Base-by-base conservation (phyloP, 2,888 invertebrate genomes). In the Epinotia brunnichana region DNA sequence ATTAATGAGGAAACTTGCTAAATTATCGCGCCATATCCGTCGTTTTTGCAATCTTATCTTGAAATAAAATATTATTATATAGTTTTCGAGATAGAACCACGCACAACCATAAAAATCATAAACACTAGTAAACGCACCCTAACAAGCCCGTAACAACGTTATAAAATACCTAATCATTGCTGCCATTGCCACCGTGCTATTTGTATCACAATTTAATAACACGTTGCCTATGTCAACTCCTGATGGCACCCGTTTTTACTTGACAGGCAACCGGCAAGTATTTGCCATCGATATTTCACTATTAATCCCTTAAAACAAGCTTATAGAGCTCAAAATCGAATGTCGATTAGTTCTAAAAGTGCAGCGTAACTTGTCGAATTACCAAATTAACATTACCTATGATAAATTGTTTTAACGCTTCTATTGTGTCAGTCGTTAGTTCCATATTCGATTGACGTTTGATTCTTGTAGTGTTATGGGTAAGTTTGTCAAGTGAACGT, bases 141-240 rank as follows among this genome's bases (percentile, higher is more conserved):
- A 70, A 68, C 51, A 68, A 24, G 48, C n/a, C 29, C 48, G 51
- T 57, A 68, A 87, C 82, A 82, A 84, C 76, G 75, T 80, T 77
- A 80, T 80, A 81, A 83, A 83, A 78, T 84, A 81, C 84, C 82
- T 89, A 91, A 90, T 91, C 89, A 91, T 91, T 83, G 84, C 87
- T 79, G 80, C 81, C 83, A 86, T 87, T 79, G 80, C 81, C 83
- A 86, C 82, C 84, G 78, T 75, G 82, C 85, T 85, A 88, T 90
- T 89, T 87, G 83, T 83, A 87, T 87, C 85, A 85, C 86, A 87
- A 91, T 89, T 88, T 92, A 92, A 92, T 92, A 90, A 90, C 85
- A 87, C 85, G 81, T 85, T 83, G 79, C 80, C 81, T 81, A 84
- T 87, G 87, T 88, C 90, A 87, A 87, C 80, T 87, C 84, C 81